These are phyloP conservation scores for Proctacanthus coquilletti DNA, from an alignment of 1,140 invertebrate genomes.

Conservation along the genomic window DNA sequence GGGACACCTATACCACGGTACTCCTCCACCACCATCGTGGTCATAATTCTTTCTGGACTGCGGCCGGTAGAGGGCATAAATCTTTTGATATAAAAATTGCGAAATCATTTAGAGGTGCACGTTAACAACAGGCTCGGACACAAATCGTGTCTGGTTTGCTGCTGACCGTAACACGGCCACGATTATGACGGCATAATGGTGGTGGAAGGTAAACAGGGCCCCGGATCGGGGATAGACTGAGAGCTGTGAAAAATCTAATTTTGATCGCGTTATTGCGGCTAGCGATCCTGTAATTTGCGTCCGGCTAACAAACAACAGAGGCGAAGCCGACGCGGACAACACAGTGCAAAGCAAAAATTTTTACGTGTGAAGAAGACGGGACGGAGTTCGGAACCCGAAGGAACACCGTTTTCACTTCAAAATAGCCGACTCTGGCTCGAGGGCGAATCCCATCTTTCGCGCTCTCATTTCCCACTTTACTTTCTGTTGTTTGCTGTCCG, in stretches of 20 bases:
- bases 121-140: neutral
- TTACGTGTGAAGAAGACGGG: neutral
- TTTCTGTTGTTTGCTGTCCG: too few species aligned
- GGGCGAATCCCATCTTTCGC: neutral
- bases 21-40: neutral
- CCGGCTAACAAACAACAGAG: slow-evolving; percentile 1
- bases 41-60: neutral
- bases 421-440: neutral
- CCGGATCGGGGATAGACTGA: too few species aligned
- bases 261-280: slow-evolving; percentile 1
- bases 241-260: slow-evolving; percentile 1
- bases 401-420: neutral
- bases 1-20: too few species aligned
- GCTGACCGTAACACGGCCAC: neutral
- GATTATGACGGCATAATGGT: neutral
- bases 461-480: too few species aligned
- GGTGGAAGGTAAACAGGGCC: neutral
- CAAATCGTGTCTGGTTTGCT: too few species aligned
- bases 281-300: slow-evolving; percentile 1
- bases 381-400: neutral
- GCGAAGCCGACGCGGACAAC: neutral
- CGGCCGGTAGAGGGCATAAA: neutral
- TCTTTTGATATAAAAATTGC: slow-evolving; percentile 1
- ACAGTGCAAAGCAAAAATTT: too few species aligned
- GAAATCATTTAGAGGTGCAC: neutral